Evolutionary conservation across 2,797 vertebrate genomes (phyloP).

Genomic region (Thripadectes ignobilis): DNA sequence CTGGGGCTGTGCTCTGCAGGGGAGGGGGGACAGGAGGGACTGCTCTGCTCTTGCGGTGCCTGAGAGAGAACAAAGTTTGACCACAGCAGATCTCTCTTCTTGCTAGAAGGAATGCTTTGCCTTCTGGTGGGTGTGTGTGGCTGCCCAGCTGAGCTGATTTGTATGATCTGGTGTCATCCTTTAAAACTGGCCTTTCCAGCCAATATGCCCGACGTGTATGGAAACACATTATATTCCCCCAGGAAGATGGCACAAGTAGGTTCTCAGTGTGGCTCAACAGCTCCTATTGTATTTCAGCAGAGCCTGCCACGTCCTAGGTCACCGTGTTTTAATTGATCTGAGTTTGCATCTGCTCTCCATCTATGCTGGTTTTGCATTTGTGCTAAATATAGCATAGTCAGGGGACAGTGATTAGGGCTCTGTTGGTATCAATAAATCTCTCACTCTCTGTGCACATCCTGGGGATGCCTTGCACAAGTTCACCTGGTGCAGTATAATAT

Average conservation of each 20-base stretch:
- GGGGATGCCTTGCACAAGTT: neutral
- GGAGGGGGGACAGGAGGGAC: neutral
- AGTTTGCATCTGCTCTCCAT: slow-evolving; percentile 16
- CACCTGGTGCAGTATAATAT: neutral
- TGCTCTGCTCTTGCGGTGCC: neutral
- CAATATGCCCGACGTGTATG: neutral
- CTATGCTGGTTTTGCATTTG: neutral
- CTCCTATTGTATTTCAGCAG: neutral
- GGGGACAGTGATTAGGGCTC: neutral
- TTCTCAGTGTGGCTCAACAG: neutral
- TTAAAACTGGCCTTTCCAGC: neutral
- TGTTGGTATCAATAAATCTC: neutral
- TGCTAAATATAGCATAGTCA: neutral
- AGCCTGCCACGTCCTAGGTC: neutral
- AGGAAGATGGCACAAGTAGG: neutral
- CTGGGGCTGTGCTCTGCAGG: neutral
- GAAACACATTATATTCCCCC: neutral
- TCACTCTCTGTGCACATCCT: neutral
- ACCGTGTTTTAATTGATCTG: neutral
- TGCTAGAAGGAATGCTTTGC: neutral
- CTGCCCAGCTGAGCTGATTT: neutral
- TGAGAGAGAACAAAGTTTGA: neutral
- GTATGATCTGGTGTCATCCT: neutral
- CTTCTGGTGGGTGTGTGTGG: neutral
- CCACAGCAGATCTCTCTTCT: neutral